phyloP scores from a whole-genome alignment of 2,113 vertebrate genomes.

The Melanerpes formicivorus region DNA sequence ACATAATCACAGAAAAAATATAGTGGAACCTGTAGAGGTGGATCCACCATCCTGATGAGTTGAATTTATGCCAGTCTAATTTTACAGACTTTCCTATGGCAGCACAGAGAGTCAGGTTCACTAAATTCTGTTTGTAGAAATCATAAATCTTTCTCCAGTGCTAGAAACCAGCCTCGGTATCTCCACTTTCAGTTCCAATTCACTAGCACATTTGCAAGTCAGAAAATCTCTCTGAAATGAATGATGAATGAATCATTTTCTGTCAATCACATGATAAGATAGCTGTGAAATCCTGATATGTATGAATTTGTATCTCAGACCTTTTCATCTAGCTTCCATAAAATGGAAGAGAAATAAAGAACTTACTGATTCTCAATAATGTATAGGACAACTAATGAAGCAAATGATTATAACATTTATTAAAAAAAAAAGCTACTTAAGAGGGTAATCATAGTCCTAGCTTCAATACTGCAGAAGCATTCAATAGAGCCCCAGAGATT shows the following conservation, averaged over 20 bases:
- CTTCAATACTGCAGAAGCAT: neutral
- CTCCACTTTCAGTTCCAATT: slow-evolving; percentile 1
- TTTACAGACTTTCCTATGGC: neutral
- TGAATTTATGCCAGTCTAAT: slow-evolving; percentile 17
- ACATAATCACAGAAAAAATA: slow-evolving; percentile 19
- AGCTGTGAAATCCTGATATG: neutral
- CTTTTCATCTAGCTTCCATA: neutral
- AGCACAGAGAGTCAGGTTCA: neutral
- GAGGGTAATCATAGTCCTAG: neutral
- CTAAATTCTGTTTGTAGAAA: slow-evolving; percentile 22
- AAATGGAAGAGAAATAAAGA: neutral
- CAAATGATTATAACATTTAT: neutral
- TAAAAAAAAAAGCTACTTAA: neutral
- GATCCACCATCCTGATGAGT: neutral
- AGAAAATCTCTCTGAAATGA: slow-evolving; percentile 40
- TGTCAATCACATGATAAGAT: slow-evolving; percentile 47
- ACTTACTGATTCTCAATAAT: neutral
- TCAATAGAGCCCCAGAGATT: neutral
- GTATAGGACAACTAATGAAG: neutral
- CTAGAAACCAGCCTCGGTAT: slow-evolving; percentile 21
- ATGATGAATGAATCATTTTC: slow-evolving; percentile 50
- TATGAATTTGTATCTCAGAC: slow-evolving; percentile 17
- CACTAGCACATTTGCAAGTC: slow-evolving; percentile 43
- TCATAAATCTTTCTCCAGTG: neutral
- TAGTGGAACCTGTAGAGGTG: neutral